Evolutionary conservation across 92 coral and sea anemone species (phyloP).

Genomic region (Micromussa lordhowensis): DNA sequence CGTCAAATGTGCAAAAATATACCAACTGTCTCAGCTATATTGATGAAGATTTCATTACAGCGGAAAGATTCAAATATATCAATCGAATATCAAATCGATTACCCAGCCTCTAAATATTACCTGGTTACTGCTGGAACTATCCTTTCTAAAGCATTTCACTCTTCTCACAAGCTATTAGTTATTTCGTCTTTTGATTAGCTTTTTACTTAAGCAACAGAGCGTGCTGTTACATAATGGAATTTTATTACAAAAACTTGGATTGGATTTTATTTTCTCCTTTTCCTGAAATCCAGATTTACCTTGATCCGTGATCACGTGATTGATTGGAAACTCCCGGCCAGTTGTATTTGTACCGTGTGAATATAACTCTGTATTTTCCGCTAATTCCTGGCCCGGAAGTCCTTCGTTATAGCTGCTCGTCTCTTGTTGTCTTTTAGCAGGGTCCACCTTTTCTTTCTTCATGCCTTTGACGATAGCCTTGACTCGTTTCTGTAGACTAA

Average conservation of each 20-base stretch:
- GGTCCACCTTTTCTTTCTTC: neutral
- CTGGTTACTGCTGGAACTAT: too few species aligned
- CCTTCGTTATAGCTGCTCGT: neutral
- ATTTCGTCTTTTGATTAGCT: too few species aligned
- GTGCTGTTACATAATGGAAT: neutral
- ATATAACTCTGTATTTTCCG: neutral
- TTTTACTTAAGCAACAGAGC: too few species aligned
- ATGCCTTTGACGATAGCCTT: conserved; percentile 30
- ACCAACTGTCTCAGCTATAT: too few species aligned
- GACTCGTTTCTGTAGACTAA: conserved; percentile 20
- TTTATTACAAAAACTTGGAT: neutral
- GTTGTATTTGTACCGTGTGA: neutral
- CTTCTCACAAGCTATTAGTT: too few species aligned
- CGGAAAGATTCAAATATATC: too few species aligned
- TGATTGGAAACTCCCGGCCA: neutral
- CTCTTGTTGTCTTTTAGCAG: too few species aligned
- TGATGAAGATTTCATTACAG: too few species aligned
- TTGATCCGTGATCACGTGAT: neutral
- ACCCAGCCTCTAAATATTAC: too few species aligned
- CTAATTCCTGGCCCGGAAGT: neutral
- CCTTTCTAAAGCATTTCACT: too few species aligned
- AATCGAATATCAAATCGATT: too few species aligned
- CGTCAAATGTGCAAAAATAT: too few species aligned
- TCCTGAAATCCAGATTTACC: neutral
- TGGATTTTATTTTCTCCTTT: neutral